Percentiles rank a stretch among this genome's conserved stretches.
These are phyloP conservation scores for Amblyopsis rosae DNA, from an alignment of 2,113 vertebrate genomes.

Conservation along the genomic window DNA sequence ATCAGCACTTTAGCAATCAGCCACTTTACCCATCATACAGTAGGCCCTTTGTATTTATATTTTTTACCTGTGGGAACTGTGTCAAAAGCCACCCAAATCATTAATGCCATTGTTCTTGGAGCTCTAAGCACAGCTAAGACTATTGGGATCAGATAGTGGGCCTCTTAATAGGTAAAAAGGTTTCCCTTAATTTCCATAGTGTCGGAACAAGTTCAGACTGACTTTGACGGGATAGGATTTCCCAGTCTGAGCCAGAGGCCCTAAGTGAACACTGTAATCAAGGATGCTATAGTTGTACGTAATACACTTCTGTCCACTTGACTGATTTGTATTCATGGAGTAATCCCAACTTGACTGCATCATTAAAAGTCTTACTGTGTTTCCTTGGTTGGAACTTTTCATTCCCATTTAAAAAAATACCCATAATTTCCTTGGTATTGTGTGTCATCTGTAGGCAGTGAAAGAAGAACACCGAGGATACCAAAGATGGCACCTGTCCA, in stretches of 20 bases:
- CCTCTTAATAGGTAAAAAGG: slow-evolving; percentile 13
- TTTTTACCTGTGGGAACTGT: slow-evolving; percentile 34
- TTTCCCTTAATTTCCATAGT: slow-evolving; percentile 62
- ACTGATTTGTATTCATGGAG: slow-evolving; percentile 22
- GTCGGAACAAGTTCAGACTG: slow-evolving; percentile 63
- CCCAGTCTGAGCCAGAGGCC: slow-evolving; percentile 64
- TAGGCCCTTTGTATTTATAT: slow-evolving; percentile 7
- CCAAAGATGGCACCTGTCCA: slow-evolving; percentile 94
- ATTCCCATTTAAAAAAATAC: no score
- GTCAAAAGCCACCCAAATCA: slow-evolving; percentile 20
- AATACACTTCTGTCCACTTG: slow-evolving; percentile 60
- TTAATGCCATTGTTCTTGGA: slow-evolving; percentile 13
- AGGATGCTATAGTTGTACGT: slow-evolving; percentile 64
- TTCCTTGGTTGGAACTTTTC: neutral
- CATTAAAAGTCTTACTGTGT: neutral
- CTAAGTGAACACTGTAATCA: slow-evolving; percentile 59
- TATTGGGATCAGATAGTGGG: neutral
- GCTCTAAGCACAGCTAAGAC: neutral
- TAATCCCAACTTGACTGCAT: neutral
- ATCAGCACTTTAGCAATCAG: neutral
- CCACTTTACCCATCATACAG: neutral
- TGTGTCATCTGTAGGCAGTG: slow-evolving; percentile 80
- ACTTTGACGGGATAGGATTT: slow-evolving; percentile 64
- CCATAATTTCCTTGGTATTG: no score
- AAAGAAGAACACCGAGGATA: slow-evolving; percentile 89